phyloP scores from a whole-genome alignment of 2,888 invertebrate species.

The Euzetes globulus region DNA sequence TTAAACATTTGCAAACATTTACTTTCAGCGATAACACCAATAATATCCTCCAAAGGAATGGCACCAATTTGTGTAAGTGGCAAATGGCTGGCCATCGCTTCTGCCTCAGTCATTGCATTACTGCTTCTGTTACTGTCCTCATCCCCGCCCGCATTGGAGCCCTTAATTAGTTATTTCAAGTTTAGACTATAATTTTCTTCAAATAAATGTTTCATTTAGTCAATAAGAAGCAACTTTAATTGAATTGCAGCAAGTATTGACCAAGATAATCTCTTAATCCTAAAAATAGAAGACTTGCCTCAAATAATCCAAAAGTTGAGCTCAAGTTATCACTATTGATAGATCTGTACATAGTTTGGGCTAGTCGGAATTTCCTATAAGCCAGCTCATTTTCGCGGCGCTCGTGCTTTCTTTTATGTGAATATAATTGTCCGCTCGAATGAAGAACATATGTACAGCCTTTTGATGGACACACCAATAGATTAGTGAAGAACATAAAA shows the following conservation, averaged over 20 bases:
- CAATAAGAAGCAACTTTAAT: not conserved
- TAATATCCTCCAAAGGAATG: constrained; percentile 40
- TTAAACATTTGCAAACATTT: constrained; percentile 21
- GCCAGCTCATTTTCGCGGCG: constrained; percentile 82
- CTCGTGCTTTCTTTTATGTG: constrained; percentile 95
- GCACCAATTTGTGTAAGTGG: constrained; percentile 39
- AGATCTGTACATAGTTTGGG: constrained; percentile 52
- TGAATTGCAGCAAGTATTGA: not conserved
- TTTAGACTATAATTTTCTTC: not conserved
- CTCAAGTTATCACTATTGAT: constrained; percentile 45
- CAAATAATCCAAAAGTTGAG: not conserved
- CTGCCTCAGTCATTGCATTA: not conserved
- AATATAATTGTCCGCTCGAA: constrained; percentile 90
- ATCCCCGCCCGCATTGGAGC: not conserved
- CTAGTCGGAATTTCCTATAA: constrained; percentile 65
- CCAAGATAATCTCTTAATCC: not conserved
- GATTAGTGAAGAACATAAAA: not conserved
- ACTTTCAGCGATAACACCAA: constrained; percentile 28
- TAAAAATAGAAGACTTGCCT: not conserved
- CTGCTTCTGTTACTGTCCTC: not conserved
- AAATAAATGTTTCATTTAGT: too few relatives aligned
- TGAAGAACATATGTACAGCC: constrained; percentile 93
- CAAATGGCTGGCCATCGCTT: constrained; percentile 35
- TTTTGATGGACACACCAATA: not conserved
- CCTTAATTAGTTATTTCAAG: not conserved